A percentile compares a stretch with the other conserved stretches of the same genome.
phyloP scores from a whole-genome alignment of 2,888 invertebrate species.

The Clistopyga incitator region DNA sequence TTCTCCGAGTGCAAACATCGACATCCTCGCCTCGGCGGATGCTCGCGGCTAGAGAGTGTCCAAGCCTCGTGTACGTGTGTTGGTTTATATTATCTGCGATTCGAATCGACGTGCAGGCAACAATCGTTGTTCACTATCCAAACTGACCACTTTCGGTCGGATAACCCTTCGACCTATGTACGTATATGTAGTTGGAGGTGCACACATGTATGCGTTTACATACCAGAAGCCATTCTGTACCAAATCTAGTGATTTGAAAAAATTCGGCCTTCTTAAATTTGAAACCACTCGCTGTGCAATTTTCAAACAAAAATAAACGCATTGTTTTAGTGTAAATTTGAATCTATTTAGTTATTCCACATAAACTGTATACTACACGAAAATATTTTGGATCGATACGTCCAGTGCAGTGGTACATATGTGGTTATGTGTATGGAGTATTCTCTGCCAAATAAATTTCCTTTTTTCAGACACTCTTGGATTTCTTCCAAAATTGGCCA shows the following conservation, averaged over 20 bases:
- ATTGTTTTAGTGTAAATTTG: too few relatives aligned
- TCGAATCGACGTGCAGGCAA: slow-evolving; percentile 59
- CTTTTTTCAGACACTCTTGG: too few relatives aligned
- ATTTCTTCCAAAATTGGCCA: too few relatives aligned
- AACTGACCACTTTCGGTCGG: slow-evolving; percentile 48
- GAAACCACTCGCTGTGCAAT: too few relatives aligned
- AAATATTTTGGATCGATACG: too few relatives aligned
- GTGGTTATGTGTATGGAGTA: too few relatives aligned
- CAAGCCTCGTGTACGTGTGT: slow-evolving; percentile 37
- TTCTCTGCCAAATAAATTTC: too few relatives aligned
- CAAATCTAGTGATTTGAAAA: not conserved
- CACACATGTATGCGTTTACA: slow-evolving; percentile 25
- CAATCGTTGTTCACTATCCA: slow-evolving; percentile 59
- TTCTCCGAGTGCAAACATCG: slow-evolving; percentile 63
- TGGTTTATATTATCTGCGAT: slow-evolving; percentile 63
- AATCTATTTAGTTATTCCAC: too few relatives aligned
- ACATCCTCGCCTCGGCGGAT: slow-evolving; percentile 39
- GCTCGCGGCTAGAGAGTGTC: slow-evolving; percentile 29
- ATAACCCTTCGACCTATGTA: slow-evolving; percentile 29
- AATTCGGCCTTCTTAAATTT: too few relatives aligned
- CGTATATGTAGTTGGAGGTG: not conserved
- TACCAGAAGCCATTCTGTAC: not conserved
- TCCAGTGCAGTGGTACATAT: too few relatives aligned
- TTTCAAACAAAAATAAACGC: too few relatives aligned
- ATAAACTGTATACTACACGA: too few relatives aligned